Base-by-base conservation (phyloP, 1,140 invertebrate species). In the Helicoverpa armigera region DNA sequence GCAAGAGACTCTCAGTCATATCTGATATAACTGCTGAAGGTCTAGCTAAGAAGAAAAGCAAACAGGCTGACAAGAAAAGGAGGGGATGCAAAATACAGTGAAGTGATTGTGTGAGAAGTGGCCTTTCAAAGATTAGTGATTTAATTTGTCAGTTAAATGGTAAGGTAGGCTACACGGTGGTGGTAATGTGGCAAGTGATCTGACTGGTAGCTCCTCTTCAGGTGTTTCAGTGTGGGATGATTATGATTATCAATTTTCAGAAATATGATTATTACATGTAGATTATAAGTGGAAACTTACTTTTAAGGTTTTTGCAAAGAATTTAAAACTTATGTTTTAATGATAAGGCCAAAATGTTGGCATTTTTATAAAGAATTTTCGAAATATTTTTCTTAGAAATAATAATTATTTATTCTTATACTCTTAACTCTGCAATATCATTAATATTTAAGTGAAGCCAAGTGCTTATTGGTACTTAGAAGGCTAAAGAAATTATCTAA, bases 11-110 rank as follows among this genome's bases (percentile, higher is more conserved):
- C 35, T 95, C 94, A 16, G 92, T 95, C 2, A 94, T 94, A 82
- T 95, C 94, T n/a, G 94, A 95, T 74, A 95, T 94, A 35, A 95
- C 93, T 23, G 90, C 92, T 53, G 94, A 95, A 83, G 90, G 88
- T 13, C 82, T 93, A 18, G 89, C 89, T 43, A 95, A 93, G 80
- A 95, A 94, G 74, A 94, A 92, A 63, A 92, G 73, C 16, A 95
- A 94, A 76, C 90, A 91, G 82, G 88, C 91, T 69, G 89, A 92
- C 2, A 95, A 94, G 75, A 95, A 95, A 85, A 87, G 89, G 83
- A 91, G 88, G 56, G 94, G 93, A 74, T 95, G 94, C 79, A 94
- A 94, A 70, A 95, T 95, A 80, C 94, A 95, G 65, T 89, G 82
- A 87, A 50, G 14, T 70, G 11, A 69, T 89, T 83, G 72, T 61